These are phyloP conservation scores for Augiades crinisus DNA, from an alignment of 2,888 invertebrate genomes.

Conservation along the genomic window DNA sequence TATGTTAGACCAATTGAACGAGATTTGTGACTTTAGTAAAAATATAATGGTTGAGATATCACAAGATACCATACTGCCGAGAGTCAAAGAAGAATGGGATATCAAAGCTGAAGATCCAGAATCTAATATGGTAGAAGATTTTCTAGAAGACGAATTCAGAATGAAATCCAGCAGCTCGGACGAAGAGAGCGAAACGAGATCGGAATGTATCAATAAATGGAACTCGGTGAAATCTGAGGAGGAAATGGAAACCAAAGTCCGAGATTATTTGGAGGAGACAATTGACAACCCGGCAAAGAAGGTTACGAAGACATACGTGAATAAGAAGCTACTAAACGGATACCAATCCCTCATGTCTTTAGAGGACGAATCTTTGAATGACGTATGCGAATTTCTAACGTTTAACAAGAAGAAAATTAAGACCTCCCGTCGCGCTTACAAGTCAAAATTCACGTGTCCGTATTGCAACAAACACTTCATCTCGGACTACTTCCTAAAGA, in stretches of 20 bases:
- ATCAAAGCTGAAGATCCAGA: conserved; percentile 44
- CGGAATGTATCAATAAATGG: neutral
- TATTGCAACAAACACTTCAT: conserved; percentile 63
- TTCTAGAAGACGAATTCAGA: conserved; percentile 71
- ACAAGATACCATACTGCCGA: conserved; percentile 51
- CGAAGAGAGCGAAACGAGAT: conserved; percentile 29
- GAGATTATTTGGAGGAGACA: neutral
- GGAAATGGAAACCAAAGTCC: neutral
- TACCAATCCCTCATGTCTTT: conserved; percentile 36
- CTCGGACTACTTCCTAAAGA: conserved; percentile 62
- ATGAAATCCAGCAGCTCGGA: conserved; percentile 48
- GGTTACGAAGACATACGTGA: conserved; percentile 45
- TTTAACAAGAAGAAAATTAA: conserved; percentile 56
- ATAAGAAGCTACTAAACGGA: conserved; percentile 51
- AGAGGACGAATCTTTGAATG: conserved; percentile 29
- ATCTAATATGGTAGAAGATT: conserved; percentile 50
- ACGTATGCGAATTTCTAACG: conserved; percentile 62
- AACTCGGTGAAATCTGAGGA: neutral
- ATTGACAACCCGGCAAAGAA: conserved; percentile 42
- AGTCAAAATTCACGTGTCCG: conserved; percentile 53
- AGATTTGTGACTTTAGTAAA: conserved; percentile 38
- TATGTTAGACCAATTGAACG: conserved; percentile 51
- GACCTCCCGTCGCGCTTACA: conserved; percentile 28
- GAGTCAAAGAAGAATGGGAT: conserved; percentile 39
- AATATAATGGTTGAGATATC: conserved; percentile 64